Base-by-base conservation (phyloP, 2,797 vertebrate species). In the Leptatherina wallacei region DNA sequence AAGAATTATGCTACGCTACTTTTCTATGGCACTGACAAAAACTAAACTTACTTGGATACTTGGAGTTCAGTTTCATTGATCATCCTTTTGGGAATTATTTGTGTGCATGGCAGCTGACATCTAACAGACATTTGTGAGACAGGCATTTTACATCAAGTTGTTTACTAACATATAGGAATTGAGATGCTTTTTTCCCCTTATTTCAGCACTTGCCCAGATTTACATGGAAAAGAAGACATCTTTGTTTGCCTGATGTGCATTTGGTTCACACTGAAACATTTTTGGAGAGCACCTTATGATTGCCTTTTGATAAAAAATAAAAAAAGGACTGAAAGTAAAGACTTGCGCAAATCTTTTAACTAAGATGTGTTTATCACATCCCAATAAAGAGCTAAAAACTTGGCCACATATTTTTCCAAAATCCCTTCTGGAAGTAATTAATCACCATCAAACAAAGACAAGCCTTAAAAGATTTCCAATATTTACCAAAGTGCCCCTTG, bases 401-500 rank as follows among this genome's bases (percentile, higher is more conserved):
- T 90, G 84, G 82, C 83, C 89, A 85, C 65, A 86, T 63, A 85
- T 91, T 87, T 27, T 44, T 88, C 71, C 52, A 51, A 86, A 92
- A 92, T 91, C 88, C 90, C 84, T 89, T 78, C 80, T 96, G 97
- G 96, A 97, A 97, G 94, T 95, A 97, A 96, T 99, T 98, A 98
- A 99, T 98, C 95, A 95, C 92, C 89, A 74, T 81, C 90, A 88
- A 85, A 88, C 91, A 91, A 92, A 92, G 92, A 90, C 89, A 69
- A 63, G 85, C 85, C 93, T 96, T 95, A 95, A 97, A 96, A 96
- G 93, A 96, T 91, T 95, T 95, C 95, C 95, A 93, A 96, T 96
- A 96, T 97, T 96, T 95, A 84, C 94, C 96, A 94, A 97, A 98
- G 96, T 96, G 94, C 93, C 95, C 95, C 96, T 98, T 97, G 96